Evolutionary conservation across 2,888 invertebrate species (phyloP).

Genomic region (Acanthosepion pharaonis): DNA sequence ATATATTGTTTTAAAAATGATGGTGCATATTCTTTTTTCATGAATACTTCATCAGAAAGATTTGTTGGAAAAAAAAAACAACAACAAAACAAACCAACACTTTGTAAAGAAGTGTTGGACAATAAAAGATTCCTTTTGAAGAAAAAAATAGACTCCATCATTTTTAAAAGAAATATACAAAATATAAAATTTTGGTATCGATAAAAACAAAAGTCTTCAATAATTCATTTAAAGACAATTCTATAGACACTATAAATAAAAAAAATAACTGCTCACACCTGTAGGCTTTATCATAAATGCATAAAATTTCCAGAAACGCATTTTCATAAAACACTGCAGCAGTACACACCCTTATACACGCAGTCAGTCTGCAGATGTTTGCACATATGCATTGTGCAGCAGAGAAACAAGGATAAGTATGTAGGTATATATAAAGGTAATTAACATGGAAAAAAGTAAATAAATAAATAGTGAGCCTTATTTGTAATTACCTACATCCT

Average conservation of each 20-base stretch:
- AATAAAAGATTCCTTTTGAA: too few relatives aligned
- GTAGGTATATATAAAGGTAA: neutral
- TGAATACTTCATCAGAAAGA: too few relatives aligned
- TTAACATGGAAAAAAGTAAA: neutral
- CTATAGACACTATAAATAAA: neutral
- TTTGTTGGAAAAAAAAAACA: too few relatives aligned
- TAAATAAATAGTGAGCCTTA: neutral
- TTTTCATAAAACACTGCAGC: neutral
- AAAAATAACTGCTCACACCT: neutral
- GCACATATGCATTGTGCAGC: neutral
- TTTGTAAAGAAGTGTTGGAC: too few relatives aligned
- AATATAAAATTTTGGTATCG: too few relatives aligned
- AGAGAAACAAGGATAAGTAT: neutral
- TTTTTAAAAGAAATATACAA: too few relatives aligned
- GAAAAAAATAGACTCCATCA: too few relatives aligned
- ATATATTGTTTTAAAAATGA: too few relatives aligned
- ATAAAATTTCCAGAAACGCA: neutral
- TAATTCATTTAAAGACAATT: neutral
- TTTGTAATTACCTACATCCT: conserved; percentile 41
- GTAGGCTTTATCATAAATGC: neutral
- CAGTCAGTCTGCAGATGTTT: neutral
- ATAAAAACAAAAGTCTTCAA: neutral
- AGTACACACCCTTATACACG: neutral
- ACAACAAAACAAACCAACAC: too few relatives aligned
- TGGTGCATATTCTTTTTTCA: too few relatives aligned